A percentile compares a stretch with the other conserved stretches of the same genome.
phyloP scores from a whole-genome alignment of 2,113 vertebrate species.

The Vidua chalybeata region DNA sequence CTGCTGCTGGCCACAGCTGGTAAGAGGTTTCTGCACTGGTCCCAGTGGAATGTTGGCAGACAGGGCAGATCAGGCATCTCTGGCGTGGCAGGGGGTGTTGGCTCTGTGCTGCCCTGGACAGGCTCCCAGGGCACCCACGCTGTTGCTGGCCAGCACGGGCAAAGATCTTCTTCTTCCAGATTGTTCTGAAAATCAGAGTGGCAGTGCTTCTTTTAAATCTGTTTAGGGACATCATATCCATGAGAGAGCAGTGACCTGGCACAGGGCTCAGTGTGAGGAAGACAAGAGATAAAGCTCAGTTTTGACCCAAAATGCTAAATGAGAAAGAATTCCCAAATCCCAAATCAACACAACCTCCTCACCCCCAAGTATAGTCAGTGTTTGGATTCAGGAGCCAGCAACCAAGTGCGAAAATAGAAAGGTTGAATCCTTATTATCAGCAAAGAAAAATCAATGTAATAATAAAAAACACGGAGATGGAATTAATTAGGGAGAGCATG shows the following conservation, averaged over 20 bases:
- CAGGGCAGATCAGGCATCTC: neutral
- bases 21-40: neutral
- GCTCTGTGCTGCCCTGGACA: neutral
- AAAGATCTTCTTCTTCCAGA: neutral
- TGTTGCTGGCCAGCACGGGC: neutral
- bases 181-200: neutral
- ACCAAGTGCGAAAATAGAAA: neutral
- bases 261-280: too few relatives aligned
- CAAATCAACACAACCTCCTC: too few relatives aligned
- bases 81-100: neutral
- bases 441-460: neutral
- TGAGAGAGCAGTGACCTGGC: neutral
- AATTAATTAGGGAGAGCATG: neutral
- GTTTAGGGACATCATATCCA: neutral
- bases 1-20: neutral
- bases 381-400: neutral
- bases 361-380: fast-evolving
- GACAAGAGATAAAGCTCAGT: too few relatives aligned
- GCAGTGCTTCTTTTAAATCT: neutral
- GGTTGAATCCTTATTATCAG: neutral
- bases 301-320: too few relatives aligned
- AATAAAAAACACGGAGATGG: neutral
- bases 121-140: neutral
- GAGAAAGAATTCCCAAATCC: fast-evolving
- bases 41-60: neutral